Base-by-base conservation (phyloP, 2,797 vertebrate genomes). In the Micromesistius poutassou region DNA sequence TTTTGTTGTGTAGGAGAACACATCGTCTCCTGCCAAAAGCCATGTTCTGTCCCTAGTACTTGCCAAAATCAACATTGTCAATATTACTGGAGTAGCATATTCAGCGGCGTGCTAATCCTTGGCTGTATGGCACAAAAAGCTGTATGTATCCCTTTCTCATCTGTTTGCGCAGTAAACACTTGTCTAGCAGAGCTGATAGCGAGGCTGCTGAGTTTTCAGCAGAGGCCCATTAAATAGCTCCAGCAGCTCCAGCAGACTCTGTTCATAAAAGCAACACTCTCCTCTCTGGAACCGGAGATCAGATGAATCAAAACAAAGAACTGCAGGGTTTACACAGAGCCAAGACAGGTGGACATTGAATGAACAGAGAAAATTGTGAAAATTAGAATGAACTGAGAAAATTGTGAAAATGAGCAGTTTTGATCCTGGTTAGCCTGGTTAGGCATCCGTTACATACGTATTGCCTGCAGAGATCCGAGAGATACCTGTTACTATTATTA, bases 161-260 rank as follows among this genome's bases (percentile, higher is more conserved):
- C 89, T 90, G 86, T 88, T 91, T 87, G 85, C n/a, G 72, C 80
- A 84, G 80, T 82, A 87, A 89, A 91, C 83, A 89, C 78, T 87
- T 83, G 83, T 84, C 81, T 77, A 77, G 87, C 80, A 78, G 85
- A 50, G 72, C 73, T 82, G 87, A 87, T 85, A 84, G 33, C 80
- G 76, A 82, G 70, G 73, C 66, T 80, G 80, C 88, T 84, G 82
- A 79, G 78, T 85, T 87, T 84, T 86, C 79, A 73, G 80, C 76
- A 66, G 76, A 74, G 55, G 55, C 73, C 73, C 74, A 73, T 86
- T 76, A 62, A 83, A 74, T 83, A 71, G 76, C 83, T 68, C 9
- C 19, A 62, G 22, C 22, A 12, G 55, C 25, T 19, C 46, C n/a
- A 62, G 55, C 5, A 62, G 84, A 82, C 75, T 46, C 66, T 82